These are phyloP conservation scores for Spatulosminthurus flaviceps DNA, from an alignment of 2,888 invertebrate genomes.

Conservation along the genomic window DNA sequence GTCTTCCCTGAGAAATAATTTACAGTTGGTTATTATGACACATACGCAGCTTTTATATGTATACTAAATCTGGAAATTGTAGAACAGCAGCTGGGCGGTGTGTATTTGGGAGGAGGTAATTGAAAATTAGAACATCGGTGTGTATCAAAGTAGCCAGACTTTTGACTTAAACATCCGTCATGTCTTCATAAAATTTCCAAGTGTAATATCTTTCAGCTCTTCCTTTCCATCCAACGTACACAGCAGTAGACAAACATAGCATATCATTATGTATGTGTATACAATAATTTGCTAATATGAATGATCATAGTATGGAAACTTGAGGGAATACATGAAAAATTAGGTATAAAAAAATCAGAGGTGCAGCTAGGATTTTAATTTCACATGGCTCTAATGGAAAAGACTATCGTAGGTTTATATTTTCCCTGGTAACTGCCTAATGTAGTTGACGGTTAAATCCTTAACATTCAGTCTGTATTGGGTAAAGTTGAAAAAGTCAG, in stretches of 20 bases:
- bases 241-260: too few species aligned
- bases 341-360: neutral
- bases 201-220: neutral
- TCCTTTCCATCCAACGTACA: too few species aligned
- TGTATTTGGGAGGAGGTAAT: neutral
- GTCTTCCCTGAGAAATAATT: neutral
- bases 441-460: too few species aligned
- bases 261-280: neutral
- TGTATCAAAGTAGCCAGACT: neutral
- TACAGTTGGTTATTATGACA: neutral
- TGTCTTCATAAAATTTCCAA: slow-evolving; percentile 13
- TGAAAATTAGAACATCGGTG: slow-evolving; percentile 18
- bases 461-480: neutral
- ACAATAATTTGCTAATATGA: too few species aligned
- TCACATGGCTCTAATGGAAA: neutral
- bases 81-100: slow-evolving; percentile 13
- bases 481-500: neutral
- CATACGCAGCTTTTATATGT: too few species aligned
- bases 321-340: neutral
- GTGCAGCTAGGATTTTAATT: neutral
- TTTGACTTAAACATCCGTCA: neutral
- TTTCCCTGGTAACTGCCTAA: too few species aligned
- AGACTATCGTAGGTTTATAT: neutral
- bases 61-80: neutral
- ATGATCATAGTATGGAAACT: neutral